Evolutionary conservation across 1,140 invertebrate genomes (phyloP), one percentile per base, ranked within the genome.

Genomic region (Panagrolaimus sp.): DNA sequence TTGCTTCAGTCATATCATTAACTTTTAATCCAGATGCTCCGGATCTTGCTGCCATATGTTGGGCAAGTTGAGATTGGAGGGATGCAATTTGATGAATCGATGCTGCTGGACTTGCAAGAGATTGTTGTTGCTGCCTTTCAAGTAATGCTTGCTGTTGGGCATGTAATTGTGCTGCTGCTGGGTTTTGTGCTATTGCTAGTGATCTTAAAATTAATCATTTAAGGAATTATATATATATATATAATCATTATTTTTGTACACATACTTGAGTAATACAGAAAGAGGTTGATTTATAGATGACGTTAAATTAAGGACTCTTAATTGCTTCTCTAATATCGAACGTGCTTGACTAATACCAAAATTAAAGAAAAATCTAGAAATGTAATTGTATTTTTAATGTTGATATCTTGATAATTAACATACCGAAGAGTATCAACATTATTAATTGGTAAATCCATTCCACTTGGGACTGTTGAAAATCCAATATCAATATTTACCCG

Each of bases 381-480:
- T 4, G 10, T 10, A 15, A 38, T n/a, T n/a, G n/a, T n/a, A n/a
- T n/a, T n/a, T n/a, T n/a, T n/a, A n/a, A n/a, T n/a, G n/a, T 38
- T 38, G 32, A 4, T 38, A 38, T 4, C 14, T 32, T 15, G n/a
- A 3, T 2, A 4, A n/a, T 24, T n/a, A 32, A 63, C 62, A 21
- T n/a, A 73, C 72, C 75, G 65, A 21, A 77, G 62, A 10, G 75
- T 79, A 48, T 77, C 76, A 32, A 77, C 79, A 38, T 77, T 77
- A 64, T 68, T 68, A n/a, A 77, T 46, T n/a, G 75, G 75, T 26
- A 77, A 63, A 68, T 77, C 75, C 75, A 78, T 76, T 28, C 75
- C 75, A 62, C 68, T 79, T 0, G 77, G 45, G 67, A 79, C 55
- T 12, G 68, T 62, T 32, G 71, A 75, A 21, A 72, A 70, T 28